Percentiles rank a stretch among this genome's conserved stretches.
Conservation (phyloP, 2,797 vertebrate species). For the Cheirogaleus major region DNA sequence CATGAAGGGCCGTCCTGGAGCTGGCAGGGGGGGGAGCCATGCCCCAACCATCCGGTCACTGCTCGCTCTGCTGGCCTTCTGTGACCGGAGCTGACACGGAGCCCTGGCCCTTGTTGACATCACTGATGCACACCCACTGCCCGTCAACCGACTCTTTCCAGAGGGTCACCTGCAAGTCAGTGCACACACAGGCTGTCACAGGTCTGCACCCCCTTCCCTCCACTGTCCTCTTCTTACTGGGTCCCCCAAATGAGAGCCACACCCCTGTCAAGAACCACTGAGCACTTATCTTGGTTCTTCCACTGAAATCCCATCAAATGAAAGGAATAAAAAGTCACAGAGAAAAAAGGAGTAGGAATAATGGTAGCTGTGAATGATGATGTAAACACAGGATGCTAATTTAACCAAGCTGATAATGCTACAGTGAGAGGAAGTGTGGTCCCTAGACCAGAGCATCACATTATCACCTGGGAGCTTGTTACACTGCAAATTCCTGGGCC, state of each 20-base stretch:
- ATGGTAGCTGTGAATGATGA: neutral
- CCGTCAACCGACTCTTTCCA: conserved; percentile 98
- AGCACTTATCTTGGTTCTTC: neutral
- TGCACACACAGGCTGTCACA: neutral
- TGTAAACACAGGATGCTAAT: neutral
- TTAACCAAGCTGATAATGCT: neutral
- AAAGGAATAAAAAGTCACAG: neutral
- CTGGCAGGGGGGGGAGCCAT: neutral
- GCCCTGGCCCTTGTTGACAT: conserved; percentile 98
- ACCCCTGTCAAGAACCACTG: neutral
- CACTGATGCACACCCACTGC: conserved; percentile 97
- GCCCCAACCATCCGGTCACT: conserved; percentile 86
- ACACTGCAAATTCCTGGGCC: neutral
- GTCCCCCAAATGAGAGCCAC: no score
- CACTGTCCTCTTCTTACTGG: neutral
- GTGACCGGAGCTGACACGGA: conserved; percentile 90
- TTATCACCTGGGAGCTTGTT: neutral
- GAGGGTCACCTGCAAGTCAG: conserved; percentile 92
- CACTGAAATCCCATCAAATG: neutral
- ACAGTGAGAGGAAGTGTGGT: neutral
- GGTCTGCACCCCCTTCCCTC: neutral
- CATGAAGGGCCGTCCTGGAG: neutral
- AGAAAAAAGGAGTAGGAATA: neutral
- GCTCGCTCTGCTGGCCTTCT: conserved; percentile 96
- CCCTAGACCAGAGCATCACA: no score